These are phyloP conservation scores for Rhinella marina DNA, from an alignment of 2,797 vertebrate genomes.

Conservation along the genomic window DNA sequence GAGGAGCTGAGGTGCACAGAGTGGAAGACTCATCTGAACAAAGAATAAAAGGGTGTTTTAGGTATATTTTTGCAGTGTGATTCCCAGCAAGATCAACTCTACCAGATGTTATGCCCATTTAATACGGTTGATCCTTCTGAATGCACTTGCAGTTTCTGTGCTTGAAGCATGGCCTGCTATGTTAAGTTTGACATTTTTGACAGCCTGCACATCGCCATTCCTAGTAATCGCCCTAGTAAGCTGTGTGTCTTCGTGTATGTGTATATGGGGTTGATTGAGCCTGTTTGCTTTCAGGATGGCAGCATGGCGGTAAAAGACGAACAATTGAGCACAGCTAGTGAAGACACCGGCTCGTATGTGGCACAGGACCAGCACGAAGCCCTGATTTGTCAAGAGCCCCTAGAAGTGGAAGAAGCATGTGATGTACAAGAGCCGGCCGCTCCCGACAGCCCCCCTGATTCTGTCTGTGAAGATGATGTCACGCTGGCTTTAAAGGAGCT, in stretches of 20 bases:
- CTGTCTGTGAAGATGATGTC: constrained; percentile 93
- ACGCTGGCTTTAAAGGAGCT: constrained; percentile 95
- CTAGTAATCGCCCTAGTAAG: not conserved
- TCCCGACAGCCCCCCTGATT: constrained; percentile 85
- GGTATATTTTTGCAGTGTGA: no score
- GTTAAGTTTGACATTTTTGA: not conserved
- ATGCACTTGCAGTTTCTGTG: not conserved
- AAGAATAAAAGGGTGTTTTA: no score
- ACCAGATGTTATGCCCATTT: no score
- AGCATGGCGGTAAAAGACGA: constrained; percentile 84
- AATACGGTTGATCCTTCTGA: no score
- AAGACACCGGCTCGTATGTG: constrained; percentile 86
- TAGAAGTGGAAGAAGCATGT: constrained; percentile 82
- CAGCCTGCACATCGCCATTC: not conserved
- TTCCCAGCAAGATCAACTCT: no score
- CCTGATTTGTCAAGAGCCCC: constrained; percentile 81
- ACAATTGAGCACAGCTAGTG: constrained; percentile 86
- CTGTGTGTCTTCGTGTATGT: not conserved
- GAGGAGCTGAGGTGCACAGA: no score
- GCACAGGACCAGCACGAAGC: constrained; percentile 78
- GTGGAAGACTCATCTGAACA: no score
- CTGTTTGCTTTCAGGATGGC: constrained; percentile 79
- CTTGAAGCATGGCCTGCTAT: not conserved
- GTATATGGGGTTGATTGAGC: not conserved
- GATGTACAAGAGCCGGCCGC: constrained; percentile 80